A percentile compares a stretch with the other conserved stretches of the same genome.
Conservation (phyloP, 2,113 vertebrate species). For the Erythrolamprus reginae region DNA sequence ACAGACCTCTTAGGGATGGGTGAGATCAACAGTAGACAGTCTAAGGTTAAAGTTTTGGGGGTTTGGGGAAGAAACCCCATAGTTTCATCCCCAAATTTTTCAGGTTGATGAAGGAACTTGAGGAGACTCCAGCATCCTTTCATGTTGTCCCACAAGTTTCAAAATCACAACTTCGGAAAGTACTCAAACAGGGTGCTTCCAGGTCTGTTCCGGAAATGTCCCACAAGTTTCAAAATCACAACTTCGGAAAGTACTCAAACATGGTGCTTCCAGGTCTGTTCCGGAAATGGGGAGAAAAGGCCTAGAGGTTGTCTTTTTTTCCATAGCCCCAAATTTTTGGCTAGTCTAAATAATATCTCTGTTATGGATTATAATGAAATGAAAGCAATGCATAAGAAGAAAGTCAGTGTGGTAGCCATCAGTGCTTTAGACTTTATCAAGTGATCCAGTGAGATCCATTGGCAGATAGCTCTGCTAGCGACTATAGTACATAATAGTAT, state of each 20-base stretch:
- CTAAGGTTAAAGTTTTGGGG: too few relatives aligned
- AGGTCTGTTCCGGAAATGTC: not conserved
- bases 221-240: not conserved
- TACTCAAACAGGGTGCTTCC: not conserved
- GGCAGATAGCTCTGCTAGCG: not conserved
- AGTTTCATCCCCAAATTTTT: too few relatives aligned
- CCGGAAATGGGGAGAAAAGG: not conserved
- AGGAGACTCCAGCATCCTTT: not conserved
- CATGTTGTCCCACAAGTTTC: not conserved
- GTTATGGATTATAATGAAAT: not conserved
- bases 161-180: not conserved
- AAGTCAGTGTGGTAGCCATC: not conserved
- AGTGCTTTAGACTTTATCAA: not conserved
- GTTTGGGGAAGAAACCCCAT: too few relatives aligned
- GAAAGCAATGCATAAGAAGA: not conserved
- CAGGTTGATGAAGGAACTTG: not conserved
- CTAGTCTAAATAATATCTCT: not conserved
- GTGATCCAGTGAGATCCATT: not conserved
- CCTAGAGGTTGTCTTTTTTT: not conserved
- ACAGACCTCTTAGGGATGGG: too few relatives aligned
- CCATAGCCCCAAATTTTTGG: not conserved
- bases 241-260: not conserved
- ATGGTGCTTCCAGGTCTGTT: not conserved
- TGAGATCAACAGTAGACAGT: too few relatives aligned
- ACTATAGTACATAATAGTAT: not conserved